Evolutionary conservation across 2,113 vertebrate genomes (phyloP), one percentile per base, ranked within the genome.

Genomic region (Loxodonta africana): DNA sequence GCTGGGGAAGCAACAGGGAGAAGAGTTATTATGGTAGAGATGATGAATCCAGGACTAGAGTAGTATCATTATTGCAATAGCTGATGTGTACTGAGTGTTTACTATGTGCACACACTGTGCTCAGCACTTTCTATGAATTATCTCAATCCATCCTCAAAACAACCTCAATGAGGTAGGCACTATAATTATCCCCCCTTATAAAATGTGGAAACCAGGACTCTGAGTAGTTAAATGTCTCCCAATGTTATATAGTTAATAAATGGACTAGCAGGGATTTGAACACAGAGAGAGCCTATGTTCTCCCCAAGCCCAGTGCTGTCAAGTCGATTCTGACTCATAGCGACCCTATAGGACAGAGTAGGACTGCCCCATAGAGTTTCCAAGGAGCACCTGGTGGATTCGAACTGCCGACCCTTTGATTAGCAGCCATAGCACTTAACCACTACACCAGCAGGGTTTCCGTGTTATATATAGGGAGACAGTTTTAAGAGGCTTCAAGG

Each of bases 131-230:
- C 76, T 6, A 17, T n/a, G 77, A 92, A 88, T 95, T 78, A 88
- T 67, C 33, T 91, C 83, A 37, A n/a, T 93, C 53, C 65, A 73
- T 67, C 90, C 91, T 91, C 33, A 21, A 69, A 30, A 48, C 76
- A 90, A 67, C 71, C 30, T 84, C 81, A 46, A 1, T 90, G 90
- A 95, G 2, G 65, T 67, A 41, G 92, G 83, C 89, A 67, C 83
- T 88, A 15, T 92, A 90, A 93, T 95, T 86, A 92, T 62, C 37
- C 17, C 44, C 91, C 89, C 84, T 91, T 93, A 89, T 87, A 94
- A 91, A 97, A 90, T 51, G 23, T 33, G 37, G 48, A 93, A 69
- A 90, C 30, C 46, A 63, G 90, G 78, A 60, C 51, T 67, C 12
- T 46, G 30, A 51, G 73, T 21, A 44, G 11, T 67, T 46, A 57